These are phyloP conservation scores for Cichlasoma orientale DNA, from an alignment of 2,797 vertebrate genomes.

Conservation along the genomic window DNA sequence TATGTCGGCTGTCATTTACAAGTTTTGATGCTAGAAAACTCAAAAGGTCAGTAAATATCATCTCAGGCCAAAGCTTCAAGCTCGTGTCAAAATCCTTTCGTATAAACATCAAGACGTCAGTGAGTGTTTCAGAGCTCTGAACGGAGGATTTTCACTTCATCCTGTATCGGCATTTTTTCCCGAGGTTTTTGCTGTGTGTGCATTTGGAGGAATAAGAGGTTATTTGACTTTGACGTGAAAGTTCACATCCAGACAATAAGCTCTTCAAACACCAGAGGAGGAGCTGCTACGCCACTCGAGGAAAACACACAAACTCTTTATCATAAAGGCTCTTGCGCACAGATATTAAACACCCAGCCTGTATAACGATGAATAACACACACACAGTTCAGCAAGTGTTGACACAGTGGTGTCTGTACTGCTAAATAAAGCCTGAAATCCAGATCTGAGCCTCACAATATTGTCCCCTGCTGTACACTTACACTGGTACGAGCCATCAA, in stretches of 20 bases:
- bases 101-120: constrained; percentile 1
- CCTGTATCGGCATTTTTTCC: not conserved
- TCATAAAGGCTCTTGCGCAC: constrained; percentile 17
- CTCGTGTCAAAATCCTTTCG: constrained; percentile 7
- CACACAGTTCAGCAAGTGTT: constrained; percentile 14
- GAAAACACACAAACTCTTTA: constrained; percentile 24
- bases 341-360: constrained; percentile 43
- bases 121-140: not conserved
- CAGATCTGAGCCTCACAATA: constrained; percentile 26
- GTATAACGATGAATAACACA: constrained; percentile 20
- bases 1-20: constrained; percentile 7
- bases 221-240: constrained; percentile 23
- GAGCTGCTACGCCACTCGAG: constrained; percentile 1
- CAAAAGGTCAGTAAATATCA: constrained; percentile 34
- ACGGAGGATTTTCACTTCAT: not conserved
- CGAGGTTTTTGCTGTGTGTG: not conserved
- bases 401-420: constrained; percentile 34
- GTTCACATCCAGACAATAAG: not conserved
- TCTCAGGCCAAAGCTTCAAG: not conserved
- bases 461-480: constrained; percentile 16
- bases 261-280: constrained; percentile 6
- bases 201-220: not conserved
- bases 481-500: constrained; percentile 42
- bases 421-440: constrained; percentile 51
- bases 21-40: not conserved